phyloP scores from a whole-genome alignment of 2,888 invertebrate genomes.

The Callyntrura sp. region DNA sequence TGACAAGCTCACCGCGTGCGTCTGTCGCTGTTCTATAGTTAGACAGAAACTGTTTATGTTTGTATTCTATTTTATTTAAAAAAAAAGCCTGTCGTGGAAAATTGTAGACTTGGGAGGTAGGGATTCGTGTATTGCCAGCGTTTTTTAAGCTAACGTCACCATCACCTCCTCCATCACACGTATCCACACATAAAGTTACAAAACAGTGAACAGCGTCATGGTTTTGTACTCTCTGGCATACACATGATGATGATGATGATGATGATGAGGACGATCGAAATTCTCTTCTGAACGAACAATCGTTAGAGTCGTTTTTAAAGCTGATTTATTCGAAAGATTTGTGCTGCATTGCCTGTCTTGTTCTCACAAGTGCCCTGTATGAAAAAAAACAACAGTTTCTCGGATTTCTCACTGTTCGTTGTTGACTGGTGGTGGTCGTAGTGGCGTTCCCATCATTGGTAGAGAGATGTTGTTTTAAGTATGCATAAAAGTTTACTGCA shows the following conservation, averaged over 20 bases:
- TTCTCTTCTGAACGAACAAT: slow-evolving; percentile 49
- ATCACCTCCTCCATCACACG: not conserved
- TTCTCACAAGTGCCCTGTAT: not conserved
- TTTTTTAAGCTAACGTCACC: slow-evolving; percentile 65
- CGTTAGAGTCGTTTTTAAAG: slow-evolving; percentile 29
- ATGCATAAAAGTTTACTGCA: slow-evolving; percentile 13
- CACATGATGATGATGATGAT: not conserved
- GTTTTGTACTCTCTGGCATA: not conserved
- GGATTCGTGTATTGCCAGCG: not conserved
- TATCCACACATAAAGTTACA: not conserved
- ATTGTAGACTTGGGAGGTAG: not conserved
- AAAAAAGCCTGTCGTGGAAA: slow-evolving; percentile 20
- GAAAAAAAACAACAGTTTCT: slow-evolving; percentile 37
- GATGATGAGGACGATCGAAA: slow-evolving; percentile 34
- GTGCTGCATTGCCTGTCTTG: slow-evolving; percentile 64
- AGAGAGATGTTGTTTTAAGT: slow-evolving; percentile 14
- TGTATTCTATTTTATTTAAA: not conserved
- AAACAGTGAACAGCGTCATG: not conserved
- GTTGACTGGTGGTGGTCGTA: not conserved
- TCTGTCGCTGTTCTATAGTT: not conserved
- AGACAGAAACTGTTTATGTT: too few relatives aligned
- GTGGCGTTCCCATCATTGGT: not conserved
- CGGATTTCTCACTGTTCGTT: slow-evolving; percentile 23
- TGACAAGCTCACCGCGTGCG: not conserved
- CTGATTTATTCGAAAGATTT: slow-evolving; percentile 66